phyloP scores from a whole-genome alignment of 2,113 vertebrate species.

The Rhinolophus ferrumequinum region DNA sequence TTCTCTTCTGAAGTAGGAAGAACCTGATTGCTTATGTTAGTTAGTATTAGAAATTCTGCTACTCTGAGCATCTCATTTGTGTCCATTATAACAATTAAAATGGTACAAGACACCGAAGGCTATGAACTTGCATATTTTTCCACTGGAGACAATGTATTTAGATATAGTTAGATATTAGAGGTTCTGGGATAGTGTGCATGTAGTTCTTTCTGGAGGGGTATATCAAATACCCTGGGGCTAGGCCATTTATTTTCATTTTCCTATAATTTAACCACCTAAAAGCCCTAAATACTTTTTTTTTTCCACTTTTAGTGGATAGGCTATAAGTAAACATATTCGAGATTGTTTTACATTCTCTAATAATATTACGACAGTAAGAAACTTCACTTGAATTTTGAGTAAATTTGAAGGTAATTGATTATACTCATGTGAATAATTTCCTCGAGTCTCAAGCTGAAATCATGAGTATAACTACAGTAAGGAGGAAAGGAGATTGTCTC shows the following conservation, averaged over 20 bases:
- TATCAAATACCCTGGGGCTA: not conserved
- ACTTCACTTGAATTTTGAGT: conserved; percentile 33
- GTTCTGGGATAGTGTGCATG: not conserved
- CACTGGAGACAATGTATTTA: not conserved
- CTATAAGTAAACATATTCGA: not conserved
- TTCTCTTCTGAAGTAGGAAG: not conserved
- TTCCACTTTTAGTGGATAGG: not conserved
- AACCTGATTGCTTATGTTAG: not conserved
- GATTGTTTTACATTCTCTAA: conserved; percentile 20
- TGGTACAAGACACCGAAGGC: not conserved
- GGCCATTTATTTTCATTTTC: not conserved
- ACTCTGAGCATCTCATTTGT: not conserved
- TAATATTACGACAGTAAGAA: not conserved
- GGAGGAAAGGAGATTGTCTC: not conserved
- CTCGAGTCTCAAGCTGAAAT: not conserved
- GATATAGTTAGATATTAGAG: not conserved
- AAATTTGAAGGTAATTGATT: not conserved
- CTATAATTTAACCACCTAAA: not conserved
- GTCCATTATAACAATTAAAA: not conserved
- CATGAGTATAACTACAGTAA: not conserved
- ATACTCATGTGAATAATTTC: conserved; percentile 12
- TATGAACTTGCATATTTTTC: not conserved
- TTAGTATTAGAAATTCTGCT: not conserved
- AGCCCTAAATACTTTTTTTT: not conserved
- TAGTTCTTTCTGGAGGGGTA: not conserved